These are phyloP conservation scores for Drosophila sordidula DNA, from an alignment of 2,888 invertebrate genomes.

Conservation along the genomic window DNA sequence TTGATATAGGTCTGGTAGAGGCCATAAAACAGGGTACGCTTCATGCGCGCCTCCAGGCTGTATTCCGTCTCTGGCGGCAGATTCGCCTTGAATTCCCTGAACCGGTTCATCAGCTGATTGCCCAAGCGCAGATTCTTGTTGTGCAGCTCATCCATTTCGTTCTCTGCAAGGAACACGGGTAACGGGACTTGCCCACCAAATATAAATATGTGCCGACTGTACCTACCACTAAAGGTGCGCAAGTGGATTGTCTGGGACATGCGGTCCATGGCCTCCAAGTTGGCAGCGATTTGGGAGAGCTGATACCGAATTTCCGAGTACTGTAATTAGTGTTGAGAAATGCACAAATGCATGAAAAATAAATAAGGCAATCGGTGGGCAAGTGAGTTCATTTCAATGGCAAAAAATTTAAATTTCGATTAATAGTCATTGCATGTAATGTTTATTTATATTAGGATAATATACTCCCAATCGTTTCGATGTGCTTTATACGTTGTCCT, in stretches of 20 bases:
- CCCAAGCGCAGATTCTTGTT: conserved; percentile 83
- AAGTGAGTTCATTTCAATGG: too few species aligned
- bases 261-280: conserved; percentile 83
- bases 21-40: conserved; percentile 84
- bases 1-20: conserved; percentile 84
- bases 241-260: conserved; percentile 83
- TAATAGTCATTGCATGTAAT: too few species aligned
- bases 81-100: conserved; percentile 82
- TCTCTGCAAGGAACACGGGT: conserved; percentile 56
- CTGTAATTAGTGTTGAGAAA: conserved; percentile 56
- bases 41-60: conserved; percentile 84
- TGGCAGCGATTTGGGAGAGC: conserved; percentile 80
- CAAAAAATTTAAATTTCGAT: too few species aligned
- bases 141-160: conserved; percentile 83
- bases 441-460: too few species aligned
- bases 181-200: not conserved
- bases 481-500: too few species aligned
- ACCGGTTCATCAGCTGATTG: conserved; percentile 82
- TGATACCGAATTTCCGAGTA: conserved; percentile 83
- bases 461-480: too few species aligned
- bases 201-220: conserved; percentile 12
- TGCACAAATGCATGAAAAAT: not conserved
- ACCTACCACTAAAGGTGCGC: conserved; percentile 82
- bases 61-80: conserved; percentile 82
- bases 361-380: too few species aligned